These are phyloP conservation scores for Drepana falcataria DNA, from an alignment of 2,888 invertebrate species.

Conservation along the genomic window DNA sequence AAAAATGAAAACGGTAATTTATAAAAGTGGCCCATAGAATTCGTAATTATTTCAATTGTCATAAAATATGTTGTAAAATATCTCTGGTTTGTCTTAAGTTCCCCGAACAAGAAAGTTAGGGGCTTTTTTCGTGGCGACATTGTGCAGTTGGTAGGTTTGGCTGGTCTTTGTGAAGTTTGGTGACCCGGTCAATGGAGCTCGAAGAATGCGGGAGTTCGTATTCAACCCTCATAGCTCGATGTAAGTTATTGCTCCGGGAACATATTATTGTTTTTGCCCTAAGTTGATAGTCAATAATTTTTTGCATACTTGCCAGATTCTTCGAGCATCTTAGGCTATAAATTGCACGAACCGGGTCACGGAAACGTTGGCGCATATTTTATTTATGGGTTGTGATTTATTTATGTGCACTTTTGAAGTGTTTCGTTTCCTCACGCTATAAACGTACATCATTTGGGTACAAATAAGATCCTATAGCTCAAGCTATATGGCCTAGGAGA, in stretches of 20 bases:
- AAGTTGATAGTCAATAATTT: slow-evolving; percentile 3
- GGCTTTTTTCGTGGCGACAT: slow-evolving; percentile 51
- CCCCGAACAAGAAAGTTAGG: slow-evolving; percentile 39
- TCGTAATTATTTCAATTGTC: slow-evolving; percentile 24
- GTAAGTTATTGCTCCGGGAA: slow-evolving; percentile 33
- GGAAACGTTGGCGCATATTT: neutral
- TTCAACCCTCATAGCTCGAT: slow-evolving; percentile 42
- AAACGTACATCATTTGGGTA: no score
- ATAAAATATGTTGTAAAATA: slow-evolving; percentile 32
- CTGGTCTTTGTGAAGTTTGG: slow-evolving; percentile 46
- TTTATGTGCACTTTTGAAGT: neutral
- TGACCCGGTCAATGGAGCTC: slow-evolving; percentile 58
- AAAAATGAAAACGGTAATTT: neutral
- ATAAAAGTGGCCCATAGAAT: neutral
- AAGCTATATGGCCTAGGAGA: no score
- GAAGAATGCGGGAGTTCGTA: slow-evolving; percentile 45
- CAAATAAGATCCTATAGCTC: no score
- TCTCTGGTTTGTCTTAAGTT: slow-evolving; percentile 39
- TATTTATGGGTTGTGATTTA: neutral
- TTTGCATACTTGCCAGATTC: neutral
- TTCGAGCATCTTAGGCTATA: neutral
- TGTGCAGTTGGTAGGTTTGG: slow-evolving; percentile 41
- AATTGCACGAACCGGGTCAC: slow-evolving; percentile 1
- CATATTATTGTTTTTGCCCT: slow-evolving; percentile 14
- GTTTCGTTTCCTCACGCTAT: neutral